Base-by-base conservation (phyloP, 2,888 invertebrate genomes). In the Cephonodes hylas region DNA sequence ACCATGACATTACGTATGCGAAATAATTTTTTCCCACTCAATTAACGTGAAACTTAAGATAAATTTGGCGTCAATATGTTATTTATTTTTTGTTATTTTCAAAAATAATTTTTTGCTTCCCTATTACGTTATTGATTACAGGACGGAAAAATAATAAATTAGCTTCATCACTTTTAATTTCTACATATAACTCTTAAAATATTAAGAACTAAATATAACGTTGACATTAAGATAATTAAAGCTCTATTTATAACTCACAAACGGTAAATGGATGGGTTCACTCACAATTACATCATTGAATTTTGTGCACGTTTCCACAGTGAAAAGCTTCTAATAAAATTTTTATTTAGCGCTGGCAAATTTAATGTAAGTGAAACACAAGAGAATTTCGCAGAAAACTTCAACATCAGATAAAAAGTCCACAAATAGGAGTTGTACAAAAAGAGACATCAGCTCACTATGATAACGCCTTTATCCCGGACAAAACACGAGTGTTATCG, bases 61-160 rank as follows among this genome's bases (percentile, higher is more conserved):
- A 64, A 63, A 64, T 63, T 65, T 59, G 63, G 61, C 53, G 62
- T 62, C 61, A 61, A 64, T 34, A n/a, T 56, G 53, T 63, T 62
- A 62, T 63, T 68, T 58, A 58, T 44, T 44, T 61, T 44, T 10
- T 48, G 5, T 48, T 48, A 23, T 48, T 60, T 23, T 22, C 27
- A 20, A 13, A 5, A 20, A 59, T 38, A 60, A 18, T 34, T 48
- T n/a, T n/a, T n/a, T n/a, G n/a, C n/a, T n/a, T n/a, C n/a, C n/a
- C n/a, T n/a, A n/a, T n/a, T n/a, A n/a, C n/a, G n/a, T n/a, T n/a
- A n/a, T n/a, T n/a, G n/a, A n/a, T n/a, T n/a, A n/a, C n/a, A n/a
- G n/a, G n/a, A n/a, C n/a, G n/a, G n/a, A n/a, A n/a, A n/a, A n/a
- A n/a, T n/a, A n/a, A n/a, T n/a, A n/a, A n/a, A n/a, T n/a, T n/a